Percentiles rank a stretch among this genome's conserved stretches.
Evolutionary conservation across 1,140 invertebrate species (phyloP).

Genomic region (Drosophila triauraria): DNA sequence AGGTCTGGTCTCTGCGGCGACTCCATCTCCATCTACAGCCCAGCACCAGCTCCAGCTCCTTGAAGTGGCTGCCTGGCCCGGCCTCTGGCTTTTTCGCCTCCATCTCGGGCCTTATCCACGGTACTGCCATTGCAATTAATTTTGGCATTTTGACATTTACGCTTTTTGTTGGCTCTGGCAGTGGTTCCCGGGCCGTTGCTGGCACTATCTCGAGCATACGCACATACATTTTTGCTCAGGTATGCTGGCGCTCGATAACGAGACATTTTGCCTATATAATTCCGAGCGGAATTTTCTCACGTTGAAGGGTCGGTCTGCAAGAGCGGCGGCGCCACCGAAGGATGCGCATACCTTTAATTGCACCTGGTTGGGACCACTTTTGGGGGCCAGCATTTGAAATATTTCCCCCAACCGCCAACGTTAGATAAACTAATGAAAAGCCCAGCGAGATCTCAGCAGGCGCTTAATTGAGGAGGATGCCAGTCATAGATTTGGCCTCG

Average conservation of each 20-base stretch:
- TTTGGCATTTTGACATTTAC: slow-evolving; percentile 84
- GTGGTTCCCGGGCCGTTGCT: slow-evolving; percentile 15
- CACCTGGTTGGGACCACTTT: slow-evolving; percentile 57
- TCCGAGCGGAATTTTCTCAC: slow-evolving; percentile 76
- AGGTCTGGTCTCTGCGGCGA: slow-evolving; percentile 1
- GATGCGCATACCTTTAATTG: slow-evolving; percentile 57
- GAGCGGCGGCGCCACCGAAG: slow-evolving; percentile 54
- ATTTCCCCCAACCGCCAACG: slow-evolving; percentile 43
- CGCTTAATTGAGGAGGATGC: slow-evolving; percentile 67
- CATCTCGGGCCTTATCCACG: slow-evolving; percentile 58
- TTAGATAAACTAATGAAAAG: slow-evolving; percentile 80
- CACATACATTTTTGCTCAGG: slow-evolving; percentile 78
- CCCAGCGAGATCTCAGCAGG: slow-evolving; percentile 51
- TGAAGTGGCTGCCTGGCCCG: slow-evolving; percentile 40
- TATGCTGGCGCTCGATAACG: slow-evolving; percentile 73
- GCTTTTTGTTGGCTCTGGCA: slow-evolving; percentile 60
- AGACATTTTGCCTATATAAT: slow-evolving; percentile 75
- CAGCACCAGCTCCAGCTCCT: slow-evolving; percentile 22
- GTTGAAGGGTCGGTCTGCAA: slow-evolving; percentile 62
- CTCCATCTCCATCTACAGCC: slow-evolving; percentile 13
- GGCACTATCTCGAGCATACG: slow-evolving; percentile 72
- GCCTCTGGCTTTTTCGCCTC: slow-evolving; percentile 9
- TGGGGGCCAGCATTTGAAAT: slow-evolving; percentile 65
- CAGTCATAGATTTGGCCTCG: slow-evolving; percentile 47
- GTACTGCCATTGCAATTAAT: slow-evolving; percentile 82